A percentile compares a stretch with the other conserved stretches of the same genome.
Conservation (phyloP, 2,888 invertebrate species). For the Meiosimyza platycephala region DNA sequence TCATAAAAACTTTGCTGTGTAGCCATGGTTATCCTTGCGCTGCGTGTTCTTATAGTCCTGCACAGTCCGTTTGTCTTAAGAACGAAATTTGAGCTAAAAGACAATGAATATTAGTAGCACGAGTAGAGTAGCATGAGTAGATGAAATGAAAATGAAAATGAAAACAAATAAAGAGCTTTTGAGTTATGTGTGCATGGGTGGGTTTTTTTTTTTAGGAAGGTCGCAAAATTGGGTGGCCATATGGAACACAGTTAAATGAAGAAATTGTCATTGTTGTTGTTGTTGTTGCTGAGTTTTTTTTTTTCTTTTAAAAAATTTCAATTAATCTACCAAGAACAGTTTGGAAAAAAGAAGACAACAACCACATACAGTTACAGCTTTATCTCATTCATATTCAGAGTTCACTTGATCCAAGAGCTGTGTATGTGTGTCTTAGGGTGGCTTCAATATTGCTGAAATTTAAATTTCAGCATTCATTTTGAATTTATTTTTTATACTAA, state of each 20-base stretch:
- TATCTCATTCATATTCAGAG: neutral
- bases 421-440: neutral
- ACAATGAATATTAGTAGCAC: slow-evolving; percentile 49
- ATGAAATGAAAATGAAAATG: slow-evolving; percentile 23
- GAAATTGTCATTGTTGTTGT: neutral
- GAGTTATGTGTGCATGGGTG: neutral
- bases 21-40: slow-evolving; percentile 21
- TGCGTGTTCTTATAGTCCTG: slow-evolving; percentile 38
- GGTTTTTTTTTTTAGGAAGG: neutral
- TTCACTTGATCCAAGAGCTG: slow-evolving; percentile 7
- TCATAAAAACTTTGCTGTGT: slow-evolving; percentile 7
- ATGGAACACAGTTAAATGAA: neutral
- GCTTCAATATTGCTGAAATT: too few relatives aligned
- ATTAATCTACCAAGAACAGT: slow-evolving; percentile 24
- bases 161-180: slow-evolving; percentile 23
- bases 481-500: neutral
- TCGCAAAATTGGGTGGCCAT: too few relatives aligned
- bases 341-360: neutral
- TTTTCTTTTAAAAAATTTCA: slow-evolving; percentile 14
- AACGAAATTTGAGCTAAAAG: slow-evolving; percentile 61
- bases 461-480: neutral
- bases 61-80: slow-evolving; percentile 55
- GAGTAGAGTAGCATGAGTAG: slow-evolving; percentile 6
- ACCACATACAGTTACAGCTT: neutral
- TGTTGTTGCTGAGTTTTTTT: slow-evolving; percentile 1